phyloP scores from a whole-genome alignment of 2,888 invertebrate genomes.

The Chouioia cunea region DNA sequence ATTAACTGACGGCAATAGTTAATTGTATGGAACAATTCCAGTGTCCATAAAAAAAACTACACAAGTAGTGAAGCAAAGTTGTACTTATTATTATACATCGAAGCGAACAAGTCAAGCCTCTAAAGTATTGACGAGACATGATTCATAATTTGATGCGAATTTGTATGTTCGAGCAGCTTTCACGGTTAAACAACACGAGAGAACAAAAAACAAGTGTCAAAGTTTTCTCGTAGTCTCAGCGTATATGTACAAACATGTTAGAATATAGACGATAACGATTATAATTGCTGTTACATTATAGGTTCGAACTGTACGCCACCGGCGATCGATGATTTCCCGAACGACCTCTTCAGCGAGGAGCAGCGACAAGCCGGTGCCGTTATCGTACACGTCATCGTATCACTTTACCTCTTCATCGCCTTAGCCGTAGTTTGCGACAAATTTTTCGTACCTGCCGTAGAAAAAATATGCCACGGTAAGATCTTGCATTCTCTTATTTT shows the following conservation, averaged over 20 bases:
- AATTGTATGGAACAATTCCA: no score
- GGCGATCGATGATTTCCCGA: slow-evolving; percentile 75
- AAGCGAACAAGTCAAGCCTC: no score
- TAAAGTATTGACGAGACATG: background rate
- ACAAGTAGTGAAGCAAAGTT: no score
- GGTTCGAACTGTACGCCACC: slow-evolving; percentile 72
- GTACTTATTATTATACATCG: no score
- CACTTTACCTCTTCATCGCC: slow-evolving; percentile 75
- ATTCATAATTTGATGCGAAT: background rate
- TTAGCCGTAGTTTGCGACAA: slow-evolving; percentile 78
- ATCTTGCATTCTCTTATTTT: slow-evolving; percentile 3
- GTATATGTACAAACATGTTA: no score
- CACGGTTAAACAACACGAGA: background rate
- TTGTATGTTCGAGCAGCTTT: slow-evolving; percentile 5
- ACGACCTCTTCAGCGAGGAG: slow-evolving; percentile 72
- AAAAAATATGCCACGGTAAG: slow-evolving; percentile 75
- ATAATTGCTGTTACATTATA: slow-evolving; percentile 46
- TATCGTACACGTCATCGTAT: slow-evolving; percentile 73
- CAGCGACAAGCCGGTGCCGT: slow-evolving; percentile 73
- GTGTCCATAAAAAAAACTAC: no score
- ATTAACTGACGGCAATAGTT: no score
- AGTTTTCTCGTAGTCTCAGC: background rate
- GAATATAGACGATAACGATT: no score
- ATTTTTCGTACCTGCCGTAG: slow-evolving; percentile 77
- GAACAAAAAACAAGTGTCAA: background rate